phyloP scores from a whole-genome alignment of 2,797 vertebrate species.

The Coluber constrictor region DNA sequence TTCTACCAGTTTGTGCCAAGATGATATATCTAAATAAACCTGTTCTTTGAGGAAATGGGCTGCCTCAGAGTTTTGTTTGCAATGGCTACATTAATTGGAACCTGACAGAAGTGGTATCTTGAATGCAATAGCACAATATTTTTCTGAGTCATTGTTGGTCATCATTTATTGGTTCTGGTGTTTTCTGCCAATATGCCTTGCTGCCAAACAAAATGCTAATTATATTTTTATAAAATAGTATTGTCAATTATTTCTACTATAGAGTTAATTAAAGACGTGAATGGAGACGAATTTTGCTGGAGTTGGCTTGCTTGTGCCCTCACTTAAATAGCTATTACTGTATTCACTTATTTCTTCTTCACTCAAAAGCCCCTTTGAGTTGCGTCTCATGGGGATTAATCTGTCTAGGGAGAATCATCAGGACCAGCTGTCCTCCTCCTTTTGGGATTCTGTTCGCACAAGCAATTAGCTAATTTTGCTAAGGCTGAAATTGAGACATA shows the following conservation, averaged over 20 bases:
- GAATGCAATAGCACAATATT: neutral
- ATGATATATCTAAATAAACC: too few species aligned
- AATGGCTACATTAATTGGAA: too few species aligned
- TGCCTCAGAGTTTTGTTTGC: too few species aligned
- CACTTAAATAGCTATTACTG: neutral
- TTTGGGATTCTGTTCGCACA: neutral
- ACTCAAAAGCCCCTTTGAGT: neutral
- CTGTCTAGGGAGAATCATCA: neutral
- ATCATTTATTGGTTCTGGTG: neutral
- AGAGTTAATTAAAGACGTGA: constrained; percentile 59
- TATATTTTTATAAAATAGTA: constrained; percentile 71
- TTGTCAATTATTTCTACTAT: constrained; percentile 69
- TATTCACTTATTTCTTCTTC: neutral
- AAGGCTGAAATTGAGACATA: neutral
- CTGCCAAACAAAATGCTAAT: constrained; percentile 48
- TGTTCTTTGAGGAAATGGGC: too few species aligned
- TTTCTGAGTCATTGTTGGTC: neutral
- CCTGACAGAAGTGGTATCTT: neutral
- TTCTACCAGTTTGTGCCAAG: too few species aligned
- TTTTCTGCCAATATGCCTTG: neutral
- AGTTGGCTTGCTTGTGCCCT: neutral
- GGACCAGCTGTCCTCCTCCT: neutral
- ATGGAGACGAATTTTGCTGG: neutral
- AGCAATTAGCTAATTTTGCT: neutral
- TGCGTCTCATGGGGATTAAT: neutral